Conservation (phyloP, 2,888 invertebrate genomes). For the Coelopa pilipes region DNA sequence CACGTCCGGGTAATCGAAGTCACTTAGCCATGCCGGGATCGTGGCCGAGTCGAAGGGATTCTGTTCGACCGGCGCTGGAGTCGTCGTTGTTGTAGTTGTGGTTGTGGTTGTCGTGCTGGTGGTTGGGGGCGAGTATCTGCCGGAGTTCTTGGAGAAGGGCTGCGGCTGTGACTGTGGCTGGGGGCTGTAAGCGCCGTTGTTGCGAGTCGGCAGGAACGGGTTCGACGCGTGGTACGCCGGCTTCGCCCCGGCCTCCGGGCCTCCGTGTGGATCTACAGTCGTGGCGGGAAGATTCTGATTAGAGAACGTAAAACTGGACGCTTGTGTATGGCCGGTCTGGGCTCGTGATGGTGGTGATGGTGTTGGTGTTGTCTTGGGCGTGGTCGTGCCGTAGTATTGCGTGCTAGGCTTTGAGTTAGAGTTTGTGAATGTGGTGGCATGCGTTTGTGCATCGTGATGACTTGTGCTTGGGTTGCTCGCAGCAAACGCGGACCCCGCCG, state of each 20-base stretch:
- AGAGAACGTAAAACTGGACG: constrained; percentile 27
- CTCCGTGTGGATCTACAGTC: constrained; percentile 42
- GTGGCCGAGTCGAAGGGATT: constrained; percentile 59
- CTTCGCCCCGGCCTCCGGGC: constrained; percentile 31
- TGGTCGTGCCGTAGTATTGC: constrained; percentile 9
- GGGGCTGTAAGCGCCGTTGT: constrained; percentile 40
- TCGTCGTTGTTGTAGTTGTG: constrained; percentile 47
- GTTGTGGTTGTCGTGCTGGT: constrained; percentile 35
- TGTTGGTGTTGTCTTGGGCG: constrained; percentile 31
- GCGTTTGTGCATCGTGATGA: constrained; percentile 23
- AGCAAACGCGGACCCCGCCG: neutral
- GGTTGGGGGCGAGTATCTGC: constrained; percentile 33
- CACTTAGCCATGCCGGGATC: constrained; percentile 59
- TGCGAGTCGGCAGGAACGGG: constrained; percentile 41
- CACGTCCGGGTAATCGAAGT: constrained; percentile 62
- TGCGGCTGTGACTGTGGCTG: constrained; percentile 24
- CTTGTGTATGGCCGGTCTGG: constrained; percentile 30
- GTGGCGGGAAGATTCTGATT: constrained; percentile 40
- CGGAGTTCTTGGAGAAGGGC: constrained; percentile 35
- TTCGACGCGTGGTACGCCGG: constrained; percentile 44
- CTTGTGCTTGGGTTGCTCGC: constrained; percentile 19
- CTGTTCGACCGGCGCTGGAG: constrained; percentile 43
- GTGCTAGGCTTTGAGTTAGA: neutral
- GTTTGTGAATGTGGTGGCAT: constrained; percentile 13
- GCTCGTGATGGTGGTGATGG: constrained; percentile 10